Conservation (phyloP, 2,113 vertebrate genomes). For the Mohoua ochrocephala region DNA sequence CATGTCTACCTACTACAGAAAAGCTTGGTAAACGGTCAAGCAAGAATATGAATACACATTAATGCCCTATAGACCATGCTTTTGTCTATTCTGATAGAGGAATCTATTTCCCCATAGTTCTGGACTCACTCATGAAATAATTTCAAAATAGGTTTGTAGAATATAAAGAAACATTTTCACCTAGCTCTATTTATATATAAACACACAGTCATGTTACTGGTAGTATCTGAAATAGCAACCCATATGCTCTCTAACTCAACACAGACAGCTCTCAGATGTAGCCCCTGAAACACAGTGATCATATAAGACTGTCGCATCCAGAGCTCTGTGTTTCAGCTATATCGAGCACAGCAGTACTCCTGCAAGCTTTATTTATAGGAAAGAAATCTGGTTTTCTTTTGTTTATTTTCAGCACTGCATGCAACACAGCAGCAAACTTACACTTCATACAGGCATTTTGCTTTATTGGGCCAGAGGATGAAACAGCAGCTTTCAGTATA, state of each 20-base stretch:
- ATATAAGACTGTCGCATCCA: not conserved
- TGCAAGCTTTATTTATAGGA: not conserved
- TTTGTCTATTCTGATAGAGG: not conserved
- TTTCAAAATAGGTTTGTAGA: not conserved
- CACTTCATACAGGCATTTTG: not conserved
- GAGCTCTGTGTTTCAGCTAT: not conserved
- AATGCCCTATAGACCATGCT: not conserved
- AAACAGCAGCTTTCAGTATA: not conserved
- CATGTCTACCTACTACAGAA: not conserved
- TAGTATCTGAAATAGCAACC: not conserved
- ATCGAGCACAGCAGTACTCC: not conserved
- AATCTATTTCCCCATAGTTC: not conserved
- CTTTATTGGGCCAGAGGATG: not conserved
- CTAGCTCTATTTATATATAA: not conserved
- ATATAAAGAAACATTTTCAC: not conserved
- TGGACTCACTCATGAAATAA: not conserved
- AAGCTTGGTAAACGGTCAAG: not conserved
- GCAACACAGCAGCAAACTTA: not conserved
- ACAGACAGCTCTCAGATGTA: not conserved
- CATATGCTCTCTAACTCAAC: not conserved
- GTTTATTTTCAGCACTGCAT: slow-evolving; percentile 5
- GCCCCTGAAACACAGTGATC: not conserved
- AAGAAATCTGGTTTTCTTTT: not conserved
- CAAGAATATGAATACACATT: not conserved
- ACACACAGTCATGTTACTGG: not conserved